Evolutionary conservation across 2,888 invertebrate species (phyloP).

Genomic region (Germaria angustata): DNA sequence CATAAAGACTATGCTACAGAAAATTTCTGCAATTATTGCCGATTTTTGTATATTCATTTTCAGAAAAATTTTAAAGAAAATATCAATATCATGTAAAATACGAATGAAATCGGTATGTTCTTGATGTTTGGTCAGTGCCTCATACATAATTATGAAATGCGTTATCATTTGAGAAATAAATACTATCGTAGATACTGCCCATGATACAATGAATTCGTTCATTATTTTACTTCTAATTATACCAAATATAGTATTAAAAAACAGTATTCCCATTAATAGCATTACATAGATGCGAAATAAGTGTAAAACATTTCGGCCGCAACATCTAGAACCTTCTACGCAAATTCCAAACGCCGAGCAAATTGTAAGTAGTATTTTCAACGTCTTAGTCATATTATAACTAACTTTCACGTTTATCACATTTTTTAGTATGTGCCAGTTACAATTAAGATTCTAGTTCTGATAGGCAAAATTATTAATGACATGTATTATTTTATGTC

Average conservation of each 20-base stretch:
- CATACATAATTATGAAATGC: slow-evolving; percentile 61
- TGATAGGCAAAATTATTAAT: slow-evolving; percentile 37
- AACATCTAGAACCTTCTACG: neutral
- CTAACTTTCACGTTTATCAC: neutral
- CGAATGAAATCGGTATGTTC: slow-evolving; percentile 61
- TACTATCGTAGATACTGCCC: slow-evolving; percentile 56
- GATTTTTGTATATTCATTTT: slow-evolving; percentile 23
- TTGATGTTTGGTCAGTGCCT: slow-evolving; percentile 46
- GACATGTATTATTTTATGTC: neutral
- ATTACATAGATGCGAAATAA: slow-evolving; percentile 31
- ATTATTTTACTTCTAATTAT: slow-evolving; percentile 16
- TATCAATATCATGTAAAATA: slow-evolving; percentile 47
- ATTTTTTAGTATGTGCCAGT: neutral
- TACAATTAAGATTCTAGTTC: slow-evolving; percentile 1
- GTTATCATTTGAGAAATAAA: slow-evolving; percentile 56
- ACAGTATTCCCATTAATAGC: neutral
- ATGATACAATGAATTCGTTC: slow-evolving; percentile 56
- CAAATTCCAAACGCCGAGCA: slow-evolving; percentile 60
- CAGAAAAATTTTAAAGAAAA: slow-evolving; percentile 51
- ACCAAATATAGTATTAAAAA: slow-evolving; percentile 30
- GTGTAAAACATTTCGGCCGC: neutral
- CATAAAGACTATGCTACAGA: neutral
- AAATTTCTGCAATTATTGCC: neutral
- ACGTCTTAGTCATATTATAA: slow-evolving; percentile 29
- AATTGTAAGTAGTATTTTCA: slow-evolving; percentile 36